Conservation (phyloP, 2,888 invertebrate species). For the Agrilus biguttatus region DNA sequence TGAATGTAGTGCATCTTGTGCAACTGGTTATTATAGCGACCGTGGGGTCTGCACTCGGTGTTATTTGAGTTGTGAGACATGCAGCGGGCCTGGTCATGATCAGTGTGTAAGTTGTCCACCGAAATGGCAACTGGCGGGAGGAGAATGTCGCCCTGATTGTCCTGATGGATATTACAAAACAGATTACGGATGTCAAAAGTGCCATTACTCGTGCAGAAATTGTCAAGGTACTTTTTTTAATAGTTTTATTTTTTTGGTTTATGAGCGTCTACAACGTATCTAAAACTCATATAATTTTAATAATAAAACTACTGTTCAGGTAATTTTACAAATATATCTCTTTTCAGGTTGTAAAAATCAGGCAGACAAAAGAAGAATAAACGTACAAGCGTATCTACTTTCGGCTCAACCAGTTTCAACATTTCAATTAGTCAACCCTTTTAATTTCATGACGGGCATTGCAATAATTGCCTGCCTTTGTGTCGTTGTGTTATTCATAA, state of each 20-base stretch:
- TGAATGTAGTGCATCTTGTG: constrained; percentile 67
- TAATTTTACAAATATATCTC: constrained; percentile 5
- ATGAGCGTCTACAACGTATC: background rate
- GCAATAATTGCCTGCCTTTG: constrained; percentile 53
- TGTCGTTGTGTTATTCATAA: constrained; percentile 53
- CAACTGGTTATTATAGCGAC: constrained; percentile 73
- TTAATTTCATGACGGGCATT: constrained; percentile 51
- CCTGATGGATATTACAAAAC: constrained; percentile 78
- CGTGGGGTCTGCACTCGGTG: constrained; percentile 70
- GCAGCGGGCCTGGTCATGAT: constrained; percentile 69
- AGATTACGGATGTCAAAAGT: constrained; percentile 69
- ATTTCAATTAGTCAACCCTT: constrained; percentile 32
- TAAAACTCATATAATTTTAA: constrained; percentile 1
- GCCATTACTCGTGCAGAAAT: constrained; percentile 77
- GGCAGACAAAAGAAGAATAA: constrained; percentile 29
- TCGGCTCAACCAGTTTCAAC: constrained; percentile 30
- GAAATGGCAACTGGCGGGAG: constrained; percentile 69
- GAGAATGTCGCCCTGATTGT: constrained; percentile 74
- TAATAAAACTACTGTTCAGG: background rate
- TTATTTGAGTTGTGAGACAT: constrained; percentile 71
- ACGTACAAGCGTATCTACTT: constrained; percentile 28
- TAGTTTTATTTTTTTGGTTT: background rate
- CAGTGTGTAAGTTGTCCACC: constrained; percentile 73
- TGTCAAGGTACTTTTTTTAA: constrained; percentile 51
- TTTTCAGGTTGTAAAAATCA: constrained; percentile 29